Conservation (phyloP, 2,113 vertebrate species). For the Mugil cephalus region DNA sequence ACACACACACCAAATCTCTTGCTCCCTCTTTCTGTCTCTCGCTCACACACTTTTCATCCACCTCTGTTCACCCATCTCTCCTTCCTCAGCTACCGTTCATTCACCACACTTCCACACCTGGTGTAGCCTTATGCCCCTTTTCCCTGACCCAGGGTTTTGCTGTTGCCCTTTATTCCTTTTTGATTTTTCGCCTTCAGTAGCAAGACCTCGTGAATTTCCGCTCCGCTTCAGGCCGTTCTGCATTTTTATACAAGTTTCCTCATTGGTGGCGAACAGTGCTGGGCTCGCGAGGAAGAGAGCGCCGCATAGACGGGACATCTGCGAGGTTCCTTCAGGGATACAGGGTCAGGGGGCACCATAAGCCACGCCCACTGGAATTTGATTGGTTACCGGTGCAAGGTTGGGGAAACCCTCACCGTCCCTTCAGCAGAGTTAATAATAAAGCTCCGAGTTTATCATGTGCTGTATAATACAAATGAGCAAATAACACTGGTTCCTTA, state of each 20-base stretch:
- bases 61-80: conserved; percentile 58
- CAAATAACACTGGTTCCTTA: neutral
- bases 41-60: conserved; percentile 47
- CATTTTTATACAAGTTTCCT: conserved; percentile 42
- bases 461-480: conserved; percentile 16
- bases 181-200: conserved; percentile 24
- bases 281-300: conserved; percentile 34
- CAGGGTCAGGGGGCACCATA: conserved; percentile 70
- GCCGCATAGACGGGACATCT: conserved; percentile 56
- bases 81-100: conserved; percentile 52
- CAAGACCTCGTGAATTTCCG: conserved; percentile 51
- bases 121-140: conserved; percentile 52
- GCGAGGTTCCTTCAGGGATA: conserved; percentile 65
- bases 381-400: conserved; percentile 65
- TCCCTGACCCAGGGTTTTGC: conserved; percentile 36
- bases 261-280: conserved; percentile 38
- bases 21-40: conserved; percentile 21
- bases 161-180: conserved; percentile 26
- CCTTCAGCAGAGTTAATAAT: conserved; percentile 7
- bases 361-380: conserved; percentile 64
- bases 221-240: conserved; percentile 26
- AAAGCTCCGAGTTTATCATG: neutral
- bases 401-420: conserved; percentile 35
- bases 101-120: conserved; percentile 62
- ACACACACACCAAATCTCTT: conserved; percentile 44